Conservation (phyloP, 2,797 vertebrate genomes). For the Tenualosa thibaudeaui region DNA sequence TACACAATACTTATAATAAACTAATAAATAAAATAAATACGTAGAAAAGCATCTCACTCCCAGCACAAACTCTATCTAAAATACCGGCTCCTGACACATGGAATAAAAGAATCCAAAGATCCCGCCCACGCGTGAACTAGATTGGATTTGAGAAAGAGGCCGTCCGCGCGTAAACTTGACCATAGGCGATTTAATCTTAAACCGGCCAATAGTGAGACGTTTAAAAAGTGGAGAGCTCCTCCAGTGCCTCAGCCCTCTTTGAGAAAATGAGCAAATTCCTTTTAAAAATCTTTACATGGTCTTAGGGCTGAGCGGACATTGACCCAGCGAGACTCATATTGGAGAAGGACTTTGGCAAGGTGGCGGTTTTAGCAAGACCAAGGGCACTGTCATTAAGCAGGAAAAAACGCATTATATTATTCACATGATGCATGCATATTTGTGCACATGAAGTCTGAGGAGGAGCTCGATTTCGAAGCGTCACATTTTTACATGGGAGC, state of each 20-base stretch:
- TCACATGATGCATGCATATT: too few relatives aligned
- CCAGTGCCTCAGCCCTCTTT: neutral
- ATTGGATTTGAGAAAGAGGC: slow-evolving; percentile 30
- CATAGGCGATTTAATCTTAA: slow-evolving; percentile 10
- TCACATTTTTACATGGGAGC: too few relatives aligned
- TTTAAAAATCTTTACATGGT: neutral
- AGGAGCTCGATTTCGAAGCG: too few relatives aligned
- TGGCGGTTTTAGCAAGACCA: too few relatives aligned
- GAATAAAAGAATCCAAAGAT: neutral
- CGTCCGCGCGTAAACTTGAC: neutral
- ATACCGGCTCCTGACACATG: slow-evolving; percentile 28
- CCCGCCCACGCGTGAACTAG: neutral
- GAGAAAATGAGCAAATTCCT: neutral
- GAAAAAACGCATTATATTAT: too few relatives aligned
- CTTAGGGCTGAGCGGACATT: too few relatives aligned
- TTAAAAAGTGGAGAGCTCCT: neutral
- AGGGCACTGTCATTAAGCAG: too few relatives aligned
- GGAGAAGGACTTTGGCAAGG: too few relatives aligned
- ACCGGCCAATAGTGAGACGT: slow-evolving; percentile 14
- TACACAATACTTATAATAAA: neutral
- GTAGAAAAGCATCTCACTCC: neutral
- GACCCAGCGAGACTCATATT: too few relatives aligned
- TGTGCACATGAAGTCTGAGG: too few relatives aligned
- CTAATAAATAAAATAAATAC: slow-evolving; percentile 42
- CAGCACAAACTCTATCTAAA: neutral